Conservation (phyloP, 2,888 invertebrate genomes). For the Heliconius charithonia region DNA sequence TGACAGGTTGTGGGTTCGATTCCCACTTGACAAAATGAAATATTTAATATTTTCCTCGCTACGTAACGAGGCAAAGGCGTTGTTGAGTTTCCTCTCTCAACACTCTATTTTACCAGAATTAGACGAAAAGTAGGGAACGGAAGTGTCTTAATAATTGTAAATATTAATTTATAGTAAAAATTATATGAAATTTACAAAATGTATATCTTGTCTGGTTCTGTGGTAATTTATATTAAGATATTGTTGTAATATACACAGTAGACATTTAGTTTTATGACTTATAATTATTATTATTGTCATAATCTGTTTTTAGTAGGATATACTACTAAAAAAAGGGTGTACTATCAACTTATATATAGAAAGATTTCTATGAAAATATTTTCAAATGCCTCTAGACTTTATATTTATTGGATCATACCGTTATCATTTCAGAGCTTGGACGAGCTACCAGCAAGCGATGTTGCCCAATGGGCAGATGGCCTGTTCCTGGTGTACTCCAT, state of each 20-base stretch:
- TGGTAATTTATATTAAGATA: neutral
- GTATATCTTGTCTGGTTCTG: neutral
- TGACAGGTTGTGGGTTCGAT: too few relatives aligned
- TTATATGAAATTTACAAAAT: neutral
- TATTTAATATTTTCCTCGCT: too few relatives aligned
- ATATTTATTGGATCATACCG: neutral
- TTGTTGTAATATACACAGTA: neutral
- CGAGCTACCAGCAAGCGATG: conserved; percentile 89
- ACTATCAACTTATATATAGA: too few relatives aligned
- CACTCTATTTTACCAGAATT: too few relatives aligned
- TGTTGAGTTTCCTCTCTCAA: too few relatives aligned
- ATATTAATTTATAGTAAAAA: neutral
- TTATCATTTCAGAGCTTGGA: conserved; percentile 84
- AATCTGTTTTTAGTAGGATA: neutral
- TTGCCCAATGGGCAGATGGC: conserved; percentile 95
- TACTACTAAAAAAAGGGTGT: too few relatives aligned
- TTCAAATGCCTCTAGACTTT: neutral
- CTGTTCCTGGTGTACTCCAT: conserved; percentile 94
- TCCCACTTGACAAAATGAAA: too few relatives aligned
- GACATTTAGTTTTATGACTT: neutral
- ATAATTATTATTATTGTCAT: neutral
- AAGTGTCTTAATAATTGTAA: neutral
- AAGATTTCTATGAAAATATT: too few relatives aligned
- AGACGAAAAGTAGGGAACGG: too few relatives aligned
- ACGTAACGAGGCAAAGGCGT: too few relatives aligned